Base-by-base conservation (phyloP, 2,797 vertebrate genomes). In the Mallotus villosus region DNA sequence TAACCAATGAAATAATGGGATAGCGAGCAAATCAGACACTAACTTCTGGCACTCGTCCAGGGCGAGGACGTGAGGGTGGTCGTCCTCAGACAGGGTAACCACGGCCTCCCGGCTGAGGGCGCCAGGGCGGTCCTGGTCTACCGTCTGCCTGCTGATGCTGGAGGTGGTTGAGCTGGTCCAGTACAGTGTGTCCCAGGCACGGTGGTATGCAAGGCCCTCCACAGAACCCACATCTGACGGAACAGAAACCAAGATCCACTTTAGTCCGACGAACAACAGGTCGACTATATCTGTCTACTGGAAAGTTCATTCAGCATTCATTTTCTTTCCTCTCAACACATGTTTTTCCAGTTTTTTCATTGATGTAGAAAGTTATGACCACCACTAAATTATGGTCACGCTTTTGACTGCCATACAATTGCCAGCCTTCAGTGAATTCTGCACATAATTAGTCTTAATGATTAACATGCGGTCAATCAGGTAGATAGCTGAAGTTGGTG, bases 91-190 rank as follows among this genome's bases (percentile, higher is more conserved):
- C 91, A 99, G 97, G 2, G 90, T 92, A 77, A 99, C 94, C 27
- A 99, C 95, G 0, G 95, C 94, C 87, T 98, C 93, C 32, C 93
- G 92, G 71, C 87, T 82, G 75, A 97, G 94, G 0, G 96, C 95
- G 9, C 94, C 93, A 0, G 78, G 92, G 55, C 90, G 89, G 21
- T 78, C 92, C 86, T 95, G 95, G 84, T 99, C 95, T 66, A 99
- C 92, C 0, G 94, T 95, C 80, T 98, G 95, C 69, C 98, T 93
- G 24, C 91, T 97, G 89, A 99, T 98, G 76, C 95, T 98, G 70
- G 97, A 98, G 0, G 96, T 96, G 9, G 96, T 98, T 65, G 97
- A 98, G 83, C 97, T 99, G 85, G 96, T 99, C 97, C 98, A 99
- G 83, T 97, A 99, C 19, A 99, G 83, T 1, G 96, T 95, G 87